These are phyloP conservation scores for Pristionchus arcanus DNA, from an alignment of 2,888 invertebrate genomes.

Conservation along the genomic window DNA sequence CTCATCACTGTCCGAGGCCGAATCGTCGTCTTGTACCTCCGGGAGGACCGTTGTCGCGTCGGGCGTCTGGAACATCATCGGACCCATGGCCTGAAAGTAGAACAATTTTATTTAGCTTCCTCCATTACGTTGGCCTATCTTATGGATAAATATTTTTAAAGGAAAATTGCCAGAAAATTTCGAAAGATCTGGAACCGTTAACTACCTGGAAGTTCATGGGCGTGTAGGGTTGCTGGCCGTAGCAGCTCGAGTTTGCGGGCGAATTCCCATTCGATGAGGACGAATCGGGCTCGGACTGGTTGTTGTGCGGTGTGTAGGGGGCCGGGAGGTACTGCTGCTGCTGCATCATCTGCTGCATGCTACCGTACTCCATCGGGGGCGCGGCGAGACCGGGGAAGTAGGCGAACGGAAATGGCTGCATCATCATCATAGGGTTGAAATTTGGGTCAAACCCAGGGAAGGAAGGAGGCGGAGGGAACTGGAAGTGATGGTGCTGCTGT, in stretches of 20 bases:
- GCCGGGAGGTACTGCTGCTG: conserved; percentile 6
- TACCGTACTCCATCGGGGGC: conserved; percentile 29
- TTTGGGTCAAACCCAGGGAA: not conserved
- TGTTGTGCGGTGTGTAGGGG: not conserved
- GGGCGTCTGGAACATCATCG: too few relatives aligned
- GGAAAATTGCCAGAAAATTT: too few relatives aligned
- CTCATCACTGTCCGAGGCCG: too few relatives aligned
- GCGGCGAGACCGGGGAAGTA: not conserved
- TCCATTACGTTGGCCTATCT: too few relatives aligned
- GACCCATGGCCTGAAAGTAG: too few relatives aligned
- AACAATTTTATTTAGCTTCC: too few relatives aligned
- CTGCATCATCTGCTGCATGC: not conserved
- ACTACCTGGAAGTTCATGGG: not conserved
- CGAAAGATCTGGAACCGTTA: too few relatives aligned
- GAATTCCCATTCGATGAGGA: not conserved
- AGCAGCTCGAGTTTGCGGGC: not conserved
- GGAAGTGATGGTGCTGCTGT: not conserved
- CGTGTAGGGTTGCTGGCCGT: not conserved
- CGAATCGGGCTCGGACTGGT: not conserved
- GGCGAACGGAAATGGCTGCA: not conserved
- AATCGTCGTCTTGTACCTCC: too few relatives aligned
- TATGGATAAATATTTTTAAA: too few relatives aligned
- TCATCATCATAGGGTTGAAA: not conserved
- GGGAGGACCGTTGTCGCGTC: too few relatives aligned
- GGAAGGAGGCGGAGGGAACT: not conserved